A percentile compares a stretch with the other conserved stretches of the same genome.
Conservation (phyloP, 2,888 invertebrate genomes). For the Latrodectus elegans region DNA sequence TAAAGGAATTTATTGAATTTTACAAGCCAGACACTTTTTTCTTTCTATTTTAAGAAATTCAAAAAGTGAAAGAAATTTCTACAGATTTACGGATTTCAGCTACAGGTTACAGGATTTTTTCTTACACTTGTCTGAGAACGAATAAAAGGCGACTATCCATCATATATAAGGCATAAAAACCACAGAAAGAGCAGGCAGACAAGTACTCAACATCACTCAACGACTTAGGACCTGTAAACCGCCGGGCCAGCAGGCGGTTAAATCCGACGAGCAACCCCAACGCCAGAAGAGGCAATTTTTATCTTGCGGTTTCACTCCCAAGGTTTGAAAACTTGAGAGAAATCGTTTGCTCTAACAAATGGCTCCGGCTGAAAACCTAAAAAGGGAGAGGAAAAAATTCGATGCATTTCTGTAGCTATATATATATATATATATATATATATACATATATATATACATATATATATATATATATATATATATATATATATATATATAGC, state of each 20-base stretch:
- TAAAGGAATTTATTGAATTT: no score
- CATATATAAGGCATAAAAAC: neutral
- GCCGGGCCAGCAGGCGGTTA: neutral
- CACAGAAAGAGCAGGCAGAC: constrained; percentile 24
- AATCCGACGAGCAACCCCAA: neutral
- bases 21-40: no score
- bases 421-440: no score
- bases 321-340: constrained; percentile 63
- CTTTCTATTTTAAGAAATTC: no score
- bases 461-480: no score
- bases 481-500: constrained; percentile 32
- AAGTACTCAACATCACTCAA: constrained; percentile 43
- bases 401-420: neutral
- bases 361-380: constrained; percentile 36
- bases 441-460: no score
- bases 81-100: neutral
- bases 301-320: constrained; percentile 66
- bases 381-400: neutral
- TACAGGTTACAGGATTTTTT: no score
- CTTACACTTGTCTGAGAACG: neutral
- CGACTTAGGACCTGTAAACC: constrained; percentile 49
- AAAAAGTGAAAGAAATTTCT: no score
- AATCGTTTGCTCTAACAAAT: constrained; percentile 58
- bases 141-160: constrained; percentile 8
- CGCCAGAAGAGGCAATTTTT: constrained; percentile 31